Evolutionary conservation across 2,797 vertebrate species (phyloP), one percentile per base, ranked within the genome.

Genomic region (Spinus olivaceus): DNA sequence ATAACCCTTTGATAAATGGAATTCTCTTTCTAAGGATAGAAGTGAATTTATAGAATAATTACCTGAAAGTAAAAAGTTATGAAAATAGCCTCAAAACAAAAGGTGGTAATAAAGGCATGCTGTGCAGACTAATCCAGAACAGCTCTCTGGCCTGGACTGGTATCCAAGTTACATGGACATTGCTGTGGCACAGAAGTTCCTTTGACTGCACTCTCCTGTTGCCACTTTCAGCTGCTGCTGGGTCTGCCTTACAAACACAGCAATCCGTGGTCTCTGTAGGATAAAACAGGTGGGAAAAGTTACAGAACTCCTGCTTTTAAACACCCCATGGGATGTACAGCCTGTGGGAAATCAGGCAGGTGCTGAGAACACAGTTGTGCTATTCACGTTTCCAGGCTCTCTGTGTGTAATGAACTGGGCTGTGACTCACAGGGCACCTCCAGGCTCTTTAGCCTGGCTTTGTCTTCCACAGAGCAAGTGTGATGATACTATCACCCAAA

Each of bases 231-330:
- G 27, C 42, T 73, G 10, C 39, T 81, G 39, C 59, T 23, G 0
- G 14, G 32, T 11, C 60, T 72, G 9, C 13, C 14, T 32, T 32
- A 53, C 18, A 66, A 24, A 24, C n/a, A 54, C 1, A 57, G 18
- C 46, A 14, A 51, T 33, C 49, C 33, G 0, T 44, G 25, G 4
- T 41, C 32, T 63, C 33, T 0, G 0, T 19, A 18, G 59, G 10
- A 54, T 35, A 53, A 73, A 74, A 64, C 1, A 0, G 19, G 12
- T 59, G 9, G 23, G 35, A 66, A 37, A 56, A 2, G 0, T 70
- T 32, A 33, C 17, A 50, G 35, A 66, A 47, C 15, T 69, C 11
- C 33, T 76, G n/a, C 44, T 74, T 72, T 86, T 86, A 41, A 81
- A 49, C 32, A 7, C 21, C 0, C 2, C 24, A 27, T 1, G 11